These are phyloP conservation scores for Dione vanillae DNA, from an alignment of 2,888 invertebrate genomes.

Conservation along the genomic window DNA sequence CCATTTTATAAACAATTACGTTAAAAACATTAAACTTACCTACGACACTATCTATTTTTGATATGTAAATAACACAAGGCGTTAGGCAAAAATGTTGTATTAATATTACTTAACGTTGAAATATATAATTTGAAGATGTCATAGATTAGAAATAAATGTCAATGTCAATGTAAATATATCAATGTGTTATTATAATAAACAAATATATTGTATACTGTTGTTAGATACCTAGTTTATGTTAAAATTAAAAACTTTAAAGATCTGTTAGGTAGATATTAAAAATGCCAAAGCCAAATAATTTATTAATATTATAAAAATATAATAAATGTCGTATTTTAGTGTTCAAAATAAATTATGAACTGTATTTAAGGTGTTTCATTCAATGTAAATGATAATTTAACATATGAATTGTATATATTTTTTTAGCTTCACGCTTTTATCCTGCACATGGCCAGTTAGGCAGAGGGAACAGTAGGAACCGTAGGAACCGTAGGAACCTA, in stretches of 20 bases:
- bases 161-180: constrained; percentile 1
- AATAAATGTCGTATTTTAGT: constrained; percentile 25
- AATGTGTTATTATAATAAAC: neutral
- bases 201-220: constrained; percentile 5
- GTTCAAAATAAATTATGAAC: constrained; percentile 28
- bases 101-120: no score
- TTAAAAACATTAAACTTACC: no score
- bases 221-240: neutral
- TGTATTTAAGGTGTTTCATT: constrained; percentile 9
- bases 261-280: constrained; percentile 22
- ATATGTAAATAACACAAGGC: no score
- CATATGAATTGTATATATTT: no score
- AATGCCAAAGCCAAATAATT: constrained; percentile 37
- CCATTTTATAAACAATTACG: no score
- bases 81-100: no score
- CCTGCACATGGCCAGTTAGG: no score
- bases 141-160: neutral
- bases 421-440: no score
- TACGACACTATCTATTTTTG: no score
- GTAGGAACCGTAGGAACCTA: no score
- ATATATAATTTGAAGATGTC: neutral
- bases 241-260: constrained; percentile 10
- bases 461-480: no score
- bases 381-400: neutral
- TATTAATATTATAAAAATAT: constrained; percentile 23